Evolutionary conservation across 2,797 vertebrate genomes (phyloP), one percentile per base, ranked within the genome.

Genomic region (Hemibagrus guttatus): DNA sequence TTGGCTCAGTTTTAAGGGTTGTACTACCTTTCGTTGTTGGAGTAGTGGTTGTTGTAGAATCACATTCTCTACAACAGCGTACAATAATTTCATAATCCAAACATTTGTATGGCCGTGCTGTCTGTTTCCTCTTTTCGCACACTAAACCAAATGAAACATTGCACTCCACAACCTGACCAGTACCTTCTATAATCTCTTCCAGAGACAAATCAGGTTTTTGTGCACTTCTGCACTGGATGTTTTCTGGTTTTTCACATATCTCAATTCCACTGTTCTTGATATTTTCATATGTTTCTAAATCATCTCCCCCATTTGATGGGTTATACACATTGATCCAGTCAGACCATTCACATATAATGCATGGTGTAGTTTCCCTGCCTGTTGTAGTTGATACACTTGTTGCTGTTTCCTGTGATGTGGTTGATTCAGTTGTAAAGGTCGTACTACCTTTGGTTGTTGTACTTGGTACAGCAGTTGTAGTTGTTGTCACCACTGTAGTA

Each of bases 201-300:
- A 95, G 91, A 23, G 31, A 39, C 0, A 0, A 0, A 0, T 90
- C 0, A n/a, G 92, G 91, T 21, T 8, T 0, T 0, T 0, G 0
- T 28, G 8, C 5, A 19, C 84, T 1, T 59, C 90, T 91, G 63
- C 95, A 95, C 0, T 92, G 78, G 82, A 95, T 93, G 0, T 90
- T 54, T 16, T 2, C 9, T 1, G 84, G 92, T 1, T 82, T 21
- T 8, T 90, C 0, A 84, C 95, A 96, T 9, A 96, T 90, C 3
- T 56, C 0, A 31, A 56, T 56, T 19, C 92, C 91, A 85, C 49
- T 90, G 1, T 90, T 85, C 46, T 31, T 93, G 16, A 96, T 94
- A 81, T 95, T 95, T 68, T 93, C 68, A 84, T 94, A 95, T 35
- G 94, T 95, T 92, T 96, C 95, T 88, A 89, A 93, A 88, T 96